Conservation (phyloP, 2,797 vertebrate genomes). For the Eupleurogrammus muticus region DNA sequence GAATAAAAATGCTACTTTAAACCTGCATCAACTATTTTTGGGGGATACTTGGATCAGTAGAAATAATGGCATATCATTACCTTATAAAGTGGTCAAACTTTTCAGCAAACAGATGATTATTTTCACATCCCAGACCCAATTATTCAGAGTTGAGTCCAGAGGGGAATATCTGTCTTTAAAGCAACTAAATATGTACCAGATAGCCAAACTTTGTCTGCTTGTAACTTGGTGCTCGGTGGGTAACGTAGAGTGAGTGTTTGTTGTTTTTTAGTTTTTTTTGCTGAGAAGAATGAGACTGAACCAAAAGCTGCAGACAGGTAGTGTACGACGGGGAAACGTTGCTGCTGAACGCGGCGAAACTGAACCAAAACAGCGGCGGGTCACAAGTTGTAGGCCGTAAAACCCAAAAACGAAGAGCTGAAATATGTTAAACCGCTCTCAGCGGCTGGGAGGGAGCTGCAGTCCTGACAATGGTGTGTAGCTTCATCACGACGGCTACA, state of each 20-base stretch:
- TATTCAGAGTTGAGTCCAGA: background rate
- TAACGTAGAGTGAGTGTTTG: background rate
- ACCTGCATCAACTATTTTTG: background rate
- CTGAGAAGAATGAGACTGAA: background rate
- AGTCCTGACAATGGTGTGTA: background rate
- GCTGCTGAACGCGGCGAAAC: background rate
- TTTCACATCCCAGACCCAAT: background rate
- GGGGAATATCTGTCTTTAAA: background rate
- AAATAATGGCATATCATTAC: background rate
- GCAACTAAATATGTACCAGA: background rate
- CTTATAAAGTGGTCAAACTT: background rate
- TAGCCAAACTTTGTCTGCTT: background rate
- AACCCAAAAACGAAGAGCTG: slow-evolving; percentile 9
- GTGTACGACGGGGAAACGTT: background rate
- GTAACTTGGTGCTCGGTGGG: background rate
- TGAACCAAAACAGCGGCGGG: background rate
- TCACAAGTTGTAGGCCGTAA: background rate
- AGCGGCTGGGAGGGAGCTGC: background rate
- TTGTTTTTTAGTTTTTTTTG: too few species aligned
- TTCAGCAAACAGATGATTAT: background rate
- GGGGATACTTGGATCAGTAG: background rate
- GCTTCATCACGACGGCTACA: background rate
- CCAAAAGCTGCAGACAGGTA: background rate
- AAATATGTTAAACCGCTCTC: background rate
- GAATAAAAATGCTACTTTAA: background rate